These are phyloP conservation scores for Lepidochitona cinerea DNA, from an alignment of 2,888 invertebrate genomes.

Conservation along the genomic window DNA sequence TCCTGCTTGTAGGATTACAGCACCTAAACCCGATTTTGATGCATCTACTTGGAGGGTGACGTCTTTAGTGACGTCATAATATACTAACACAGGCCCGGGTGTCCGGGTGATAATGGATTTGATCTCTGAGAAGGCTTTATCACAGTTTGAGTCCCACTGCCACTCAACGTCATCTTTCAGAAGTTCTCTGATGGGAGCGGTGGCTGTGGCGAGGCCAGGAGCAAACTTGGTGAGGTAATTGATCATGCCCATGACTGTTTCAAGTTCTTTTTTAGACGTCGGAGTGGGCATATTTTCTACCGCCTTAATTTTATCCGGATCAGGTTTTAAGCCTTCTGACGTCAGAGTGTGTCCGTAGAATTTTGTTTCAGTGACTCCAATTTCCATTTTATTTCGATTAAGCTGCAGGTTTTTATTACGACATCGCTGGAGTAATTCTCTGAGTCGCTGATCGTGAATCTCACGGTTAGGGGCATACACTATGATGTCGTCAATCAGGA, in stretches of 20 bases:
- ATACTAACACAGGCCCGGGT: constrained; percentile 6
- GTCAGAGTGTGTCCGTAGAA: neutral
- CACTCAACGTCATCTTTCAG: neutral
- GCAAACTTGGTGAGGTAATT: constrained; percentile 28
- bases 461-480: constrained; percentile 5
- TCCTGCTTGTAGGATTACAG: constrained; percentile 15
- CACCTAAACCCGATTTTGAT: constrained; percentile 16
- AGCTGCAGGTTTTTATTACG: neutral
- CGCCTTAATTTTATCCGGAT: no score
- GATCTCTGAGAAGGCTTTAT: neutral
- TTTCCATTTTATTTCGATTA: neutral
- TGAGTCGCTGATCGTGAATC: constrained; percentile 9
- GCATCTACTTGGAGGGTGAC: constrained; percentile 7
- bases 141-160: constrained; percentile 5
- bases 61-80: constrained; percentile 12
- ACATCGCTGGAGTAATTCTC: neutral
- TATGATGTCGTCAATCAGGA: constrained; percentile 15
- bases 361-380: neutral
- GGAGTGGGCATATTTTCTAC: neutral
- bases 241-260: no score
- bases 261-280: constrained; percentile 11
- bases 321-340: no score
- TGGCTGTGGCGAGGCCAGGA: constrained; percentile 20
- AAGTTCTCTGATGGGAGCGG: constrained; percentile 6
- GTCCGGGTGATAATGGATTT: constrained; percentile 1